Base-by-base conservation (phyloP, 2,888 invertebrate genomes). In the Phorcus lineatus region DNA sequence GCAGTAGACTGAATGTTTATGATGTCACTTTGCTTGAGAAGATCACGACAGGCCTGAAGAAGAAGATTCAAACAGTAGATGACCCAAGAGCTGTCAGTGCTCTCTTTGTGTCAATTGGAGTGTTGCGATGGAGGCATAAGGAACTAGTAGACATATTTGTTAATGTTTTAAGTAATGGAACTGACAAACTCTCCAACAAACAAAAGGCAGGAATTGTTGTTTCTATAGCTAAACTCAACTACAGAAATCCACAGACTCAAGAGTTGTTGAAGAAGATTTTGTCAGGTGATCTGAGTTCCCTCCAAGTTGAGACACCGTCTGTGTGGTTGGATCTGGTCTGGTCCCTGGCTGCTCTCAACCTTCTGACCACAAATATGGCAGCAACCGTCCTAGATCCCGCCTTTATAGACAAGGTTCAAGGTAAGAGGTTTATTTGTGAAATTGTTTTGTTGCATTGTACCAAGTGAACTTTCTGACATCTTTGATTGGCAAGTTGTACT, bases 271-370 rank as follows among this genome's bases (percentile, higher is more conserved):
- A 22, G 13, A 31, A 36, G 28, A 57, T 81, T 31, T 31, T 75
- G 40, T 17, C 77, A 6, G 28, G 67, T 53, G 19, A 70, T 36
- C 52, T 81, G n/a, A n/a, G n/a, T 3, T 28, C 67, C 17, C 22
- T 82, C 31, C 52, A 40, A 53, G 36, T 74, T 19, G 66, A 74
- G 36, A 75, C 79, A 13, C 78, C 76, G 16, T 19, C 67, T n/a
- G 55, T 74, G 74, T 82, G 84, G 84, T 28, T 82, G 55, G 82
- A 84, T 28, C 78, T 80, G 3, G 82, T 81, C 36, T 82, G 84
- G 84, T 81, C 80, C 24, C 36, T 81, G 47, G 78, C 81, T 11
- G 75, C 79, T 31, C 47, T 80, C 22, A 80, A 78, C 11, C 67
- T 62, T 16, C 53, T 77, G 19, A 55, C 52, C 36, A 54, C 70